Percentiles rank a stretch among this genome's conserved stretches.
Conservation (phyloP, 2,797 vertebrate species). For the Clarias fuscus region DNA sequence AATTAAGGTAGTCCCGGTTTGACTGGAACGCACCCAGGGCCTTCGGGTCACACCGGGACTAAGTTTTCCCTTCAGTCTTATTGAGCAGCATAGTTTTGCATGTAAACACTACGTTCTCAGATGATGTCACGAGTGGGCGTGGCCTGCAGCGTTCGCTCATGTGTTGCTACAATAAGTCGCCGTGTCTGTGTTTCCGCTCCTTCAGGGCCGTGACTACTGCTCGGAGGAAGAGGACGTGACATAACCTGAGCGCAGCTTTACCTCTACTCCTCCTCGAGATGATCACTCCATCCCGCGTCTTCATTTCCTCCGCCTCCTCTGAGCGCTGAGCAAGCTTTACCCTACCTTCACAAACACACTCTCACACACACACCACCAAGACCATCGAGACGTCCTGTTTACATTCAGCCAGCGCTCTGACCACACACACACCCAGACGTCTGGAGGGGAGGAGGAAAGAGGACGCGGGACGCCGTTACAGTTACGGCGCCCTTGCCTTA, state of each 20-base stretch:
- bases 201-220: slow-evolving; percentile 94
- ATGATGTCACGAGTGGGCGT: background rate
- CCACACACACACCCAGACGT: too few relatives aligned
- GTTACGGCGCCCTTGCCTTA: slow-evolving; percentile 54
- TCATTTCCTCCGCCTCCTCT: background rate
- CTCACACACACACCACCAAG: background rate
- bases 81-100: background rate
- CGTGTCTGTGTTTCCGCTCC: background rate
- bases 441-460: background rate
- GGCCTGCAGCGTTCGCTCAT: background rate
- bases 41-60: too few relatives aligned
- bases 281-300: slow-evolving; percentile 32
- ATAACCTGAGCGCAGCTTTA: slow-evolving; percentile 62
- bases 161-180: background rate
- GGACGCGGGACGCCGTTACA: slow-evolving; percentile 22
- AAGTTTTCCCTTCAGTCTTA: too few relatives aligned
- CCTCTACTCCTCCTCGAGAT: slow-evolving; percentile 21
- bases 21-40: too few relatives aligned
- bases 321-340: slow-evolving; percentile 13
- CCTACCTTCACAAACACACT: too few relatives aligned
- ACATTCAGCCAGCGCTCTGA: slow-evolving; percentile 14
- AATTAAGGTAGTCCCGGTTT: too few relatives aligned
- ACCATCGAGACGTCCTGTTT: slow-evolving; percentile 30
- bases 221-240: slow-evolving; percentile 88
- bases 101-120: background rate